Conservation (phyloP, 2,113 vertebrate genomes). For the Thamnophis sirtalis region DNA sequence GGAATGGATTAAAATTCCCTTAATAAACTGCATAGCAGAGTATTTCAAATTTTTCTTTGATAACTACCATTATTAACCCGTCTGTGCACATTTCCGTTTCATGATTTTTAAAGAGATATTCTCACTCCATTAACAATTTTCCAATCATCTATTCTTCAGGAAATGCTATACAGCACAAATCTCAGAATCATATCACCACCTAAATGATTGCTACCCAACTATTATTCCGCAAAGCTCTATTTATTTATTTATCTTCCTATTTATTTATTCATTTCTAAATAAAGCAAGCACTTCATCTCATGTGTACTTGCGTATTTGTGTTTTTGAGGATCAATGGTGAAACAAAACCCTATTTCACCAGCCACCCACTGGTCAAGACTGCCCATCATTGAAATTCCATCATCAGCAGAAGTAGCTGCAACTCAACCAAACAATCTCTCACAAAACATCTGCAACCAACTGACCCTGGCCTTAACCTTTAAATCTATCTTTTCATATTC, state of each 20-base stretch:
- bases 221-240: constrained; percentile 17
- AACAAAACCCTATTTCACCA: constrained; percentile 72
- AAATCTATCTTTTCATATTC: constrained; percentile 99
- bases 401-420: constrained; percentile 75
- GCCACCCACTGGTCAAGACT: constrained; percentile 72
- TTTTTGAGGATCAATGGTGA: constrained; percentile 75
- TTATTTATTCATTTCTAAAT: constrained; percentile 10
- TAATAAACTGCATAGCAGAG: neutral
- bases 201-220: neutral
- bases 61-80: neutral
- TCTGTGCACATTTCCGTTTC: neutral
- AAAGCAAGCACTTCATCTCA: constrained; percentile 58
- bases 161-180: neutral
- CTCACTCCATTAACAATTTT: neutral
- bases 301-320: constrained; percentile 75
- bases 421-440: constrained; percentile 81
- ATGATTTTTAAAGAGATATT: neutral
- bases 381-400: constrained; percentile 77
- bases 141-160: neutral
- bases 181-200: neutral
- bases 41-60: neutral
- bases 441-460: constrained; percentile 86
- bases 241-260: constrained; percentile 15
- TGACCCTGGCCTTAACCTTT: constrained; percentile 97
- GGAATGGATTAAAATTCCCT: neutral